These are phyloP conservation scores for Distichodus sexfasciatus DNA, from an alignment of 2,797 vertebrate species.

Conservation along the genomic window DNA sequence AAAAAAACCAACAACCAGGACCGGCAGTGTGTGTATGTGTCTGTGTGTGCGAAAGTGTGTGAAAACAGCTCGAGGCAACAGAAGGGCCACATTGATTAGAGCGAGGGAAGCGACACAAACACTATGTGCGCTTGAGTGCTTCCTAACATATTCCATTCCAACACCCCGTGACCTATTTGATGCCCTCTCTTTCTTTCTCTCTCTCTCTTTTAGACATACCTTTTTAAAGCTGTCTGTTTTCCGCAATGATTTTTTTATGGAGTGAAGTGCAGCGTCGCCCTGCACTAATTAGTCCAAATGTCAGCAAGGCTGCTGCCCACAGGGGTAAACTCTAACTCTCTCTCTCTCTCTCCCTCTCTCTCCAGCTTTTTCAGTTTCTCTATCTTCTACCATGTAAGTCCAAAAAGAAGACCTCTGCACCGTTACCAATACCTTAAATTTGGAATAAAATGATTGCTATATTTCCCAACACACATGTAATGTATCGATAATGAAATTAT, in stretches of 20 bases:
- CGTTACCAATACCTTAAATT: too few species aligned
- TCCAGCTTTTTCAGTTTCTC: not conserved
- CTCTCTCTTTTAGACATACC: constrained; percentile 30
- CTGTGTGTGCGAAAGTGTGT: not conserved
- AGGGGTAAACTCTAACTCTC: constrained; percentile 21
- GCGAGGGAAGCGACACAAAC: not conserved
- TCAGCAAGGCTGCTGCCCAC: constrained; percentile 20
- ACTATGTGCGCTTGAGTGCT: constrained; percentile 7
- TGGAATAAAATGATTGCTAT: too few species aligned
- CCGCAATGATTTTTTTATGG: constrained; percentile 30
- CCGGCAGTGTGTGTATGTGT: not conserved
- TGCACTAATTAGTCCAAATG: constrained; percentile 44
- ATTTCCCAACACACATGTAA: too few species aligned
- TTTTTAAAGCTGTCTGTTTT: constrained; percentile 23
- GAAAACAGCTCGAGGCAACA: constrained; percentile 15
- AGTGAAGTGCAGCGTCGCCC: constrained; percentile 3
- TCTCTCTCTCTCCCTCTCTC: constrained; percentile 6
- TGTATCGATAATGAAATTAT: too few species aligned
- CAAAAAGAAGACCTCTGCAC: too few species aligned
- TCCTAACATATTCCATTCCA: constrained; percentile 9
- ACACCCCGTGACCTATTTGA: not conserved
- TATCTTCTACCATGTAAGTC: too few species aligned
- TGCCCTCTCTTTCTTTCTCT: constrained; percentile 24
- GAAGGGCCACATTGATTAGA: constrained; percentile 14
- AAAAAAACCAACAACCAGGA: constrained; percentile 19